phyloP scores from a whole-genome alignment of 2,797 vertebrate species.

The Chelon auratus region DNA sequence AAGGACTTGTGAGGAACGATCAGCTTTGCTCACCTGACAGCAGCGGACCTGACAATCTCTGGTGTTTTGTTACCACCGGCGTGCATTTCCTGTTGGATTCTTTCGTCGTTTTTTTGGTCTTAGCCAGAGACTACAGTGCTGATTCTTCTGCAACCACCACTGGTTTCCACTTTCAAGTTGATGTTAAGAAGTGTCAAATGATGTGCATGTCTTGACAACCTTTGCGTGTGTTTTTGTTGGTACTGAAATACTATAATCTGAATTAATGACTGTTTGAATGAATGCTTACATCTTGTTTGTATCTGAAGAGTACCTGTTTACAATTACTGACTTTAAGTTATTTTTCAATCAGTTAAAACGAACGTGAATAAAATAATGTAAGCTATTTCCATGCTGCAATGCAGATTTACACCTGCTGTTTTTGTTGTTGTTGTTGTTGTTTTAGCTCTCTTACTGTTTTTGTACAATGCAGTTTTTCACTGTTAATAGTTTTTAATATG shows the following conservation, averaged over 20 bases:
- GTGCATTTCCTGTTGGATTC: neutral
- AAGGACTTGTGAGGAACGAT: conserved; percentile 74
- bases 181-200: no score
- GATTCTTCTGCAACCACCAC: neutral
- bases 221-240: neutral
- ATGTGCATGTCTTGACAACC: neutral
- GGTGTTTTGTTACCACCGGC: neutral
- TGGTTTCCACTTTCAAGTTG: no score
- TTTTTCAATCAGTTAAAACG: no score
- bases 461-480: no score
- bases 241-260: neutral
- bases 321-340: no score
- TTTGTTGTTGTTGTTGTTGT: no score
- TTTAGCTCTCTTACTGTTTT: no score
- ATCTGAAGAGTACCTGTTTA: neutral
- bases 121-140: no score
- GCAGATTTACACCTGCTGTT: no score
- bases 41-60: neutral
- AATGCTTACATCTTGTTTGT: neutral
- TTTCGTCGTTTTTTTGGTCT: no score
- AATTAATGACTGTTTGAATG: neutral
- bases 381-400: no score
- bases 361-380: no score
- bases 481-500: neutral
- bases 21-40: neutral